Conservation (phyloP, 2,797 vertebrate species). For the Neosilurus hyrtlii region DNA sequence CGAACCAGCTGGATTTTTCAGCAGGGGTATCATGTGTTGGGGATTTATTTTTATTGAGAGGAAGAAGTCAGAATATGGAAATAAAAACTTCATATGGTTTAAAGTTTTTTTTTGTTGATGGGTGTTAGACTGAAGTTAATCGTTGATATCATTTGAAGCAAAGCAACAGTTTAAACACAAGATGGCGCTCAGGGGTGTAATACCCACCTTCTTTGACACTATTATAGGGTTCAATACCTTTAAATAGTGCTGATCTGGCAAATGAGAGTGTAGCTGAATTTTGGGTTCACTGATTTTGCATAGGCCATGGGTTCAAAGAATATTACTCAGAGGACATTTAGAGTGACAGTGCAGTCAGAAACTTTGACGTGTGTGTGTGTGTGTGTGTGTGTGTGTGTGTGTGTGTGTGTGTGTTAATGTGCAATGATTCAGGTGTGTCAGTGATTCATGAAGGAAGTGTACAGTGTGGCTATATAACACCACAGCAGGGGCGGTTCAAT, state of each 20-base stretch:
- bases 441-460: constrained; percentile 51
- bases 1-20: neutral
- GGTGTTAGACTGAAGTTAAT: neutral
- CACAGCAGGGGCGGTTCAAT: constrained; percentile 19
- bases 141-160: neutral
- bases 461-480: constrained; percentile 45
- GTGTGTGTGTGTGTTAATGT: no score
- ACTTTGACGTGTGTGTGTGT: no score
- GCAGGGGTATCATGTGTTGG: neutral
- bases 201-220: neutral
- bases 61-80: neutral
- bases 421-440: constrained; percentile 50
- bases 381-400: neutral
- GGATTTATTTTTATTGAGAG: neutral
- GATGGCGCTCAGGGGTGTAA: constrained; percentile 32
- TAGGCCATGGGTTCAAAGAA: neutral
- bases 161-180: constrained; percentile 23
- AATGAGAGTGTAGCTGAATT: neutral
- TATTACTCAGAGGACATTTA: neutral
- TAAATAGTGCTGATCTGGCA: constrained; percentile 15
- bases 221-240: neutral
- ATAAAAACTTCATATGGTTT: neutral
- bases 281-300: neutral
- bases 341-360: neutral
- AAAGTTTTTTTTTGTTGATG: neutral